A percentile compares a stretch with the other conserved stretches of the same genome.
Evolutionary conservation across 1,140 invertebrate genomes (phyloP).

Genomic region (Helicoverpa armigera): DNA sequence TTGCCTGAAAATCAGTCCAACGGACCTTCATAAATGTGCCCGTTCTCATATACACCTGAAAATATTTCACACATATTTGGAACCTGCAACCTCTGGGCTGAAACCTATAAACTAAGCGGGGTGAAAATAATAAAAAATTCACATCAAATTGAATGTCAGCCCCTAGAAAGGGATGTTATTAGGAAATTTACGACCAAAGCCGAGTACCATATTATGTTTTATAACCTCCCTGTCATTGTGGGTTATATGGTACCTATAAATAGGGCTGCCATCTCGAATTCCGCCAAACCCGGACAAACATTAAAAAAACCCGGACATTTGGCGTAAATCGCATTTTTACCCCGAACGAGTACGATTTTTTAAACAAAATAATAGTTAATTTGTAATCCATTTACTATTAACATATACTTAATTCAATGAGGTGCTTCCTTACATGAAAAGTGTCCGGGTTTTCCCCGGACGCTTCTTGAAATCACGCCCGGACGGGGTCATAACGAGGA

Average conservation of each 20-base stretch:
- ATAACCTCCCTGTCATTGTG: slow-evolving; percentile 45
- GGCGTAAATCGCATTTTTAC: too few species aligned
- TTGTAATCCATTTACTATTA: too few species aligned
- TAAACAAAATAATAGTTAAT: too few species aligned
- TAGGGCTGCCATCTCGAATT: too few species aligned
- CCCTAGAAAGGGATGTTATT: slow-evolving; percentile 51
- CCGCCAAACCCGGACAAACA: too few species aligned
- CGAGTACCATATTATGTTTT: slow-evolving; percentile 55
- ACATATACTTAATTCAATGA: too few species aligned
- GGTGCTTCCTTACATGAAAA: too few species aligned
- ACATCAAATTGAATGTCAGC: slow-evolving; percentile 52
- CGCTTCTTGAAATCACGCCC: too few species aligned
- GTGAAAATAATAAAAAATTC: slow-evolving; percentile 50
- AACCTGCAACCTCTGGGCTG: slow-evolving; percentile 31
- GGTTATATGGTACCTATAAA: slow-evolving; percentile 45
- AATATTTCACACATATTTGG: slow-evolving; percentile 33
- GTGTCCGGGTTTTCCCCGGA: too few species aligned
- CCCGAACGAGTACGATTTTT: too few species aligned
- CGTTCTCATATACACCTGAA: slow-evolving; percentile 22
- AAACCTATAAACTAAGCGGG: slow-evolving; percentile 40
- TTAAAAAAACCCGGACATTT: too few species aligned
- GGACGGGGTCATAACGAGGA: too few species aligned
- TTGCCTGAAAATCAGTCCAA: neutral
- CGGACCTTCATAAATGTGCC: neutral
- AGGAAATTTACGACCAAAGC: slow-evolving; percentile 55